Conservation (phyloP, 30 jellyfish, hydroid and myxozoan species). For the Hydractinia symbiolongicarpus region DNA sequence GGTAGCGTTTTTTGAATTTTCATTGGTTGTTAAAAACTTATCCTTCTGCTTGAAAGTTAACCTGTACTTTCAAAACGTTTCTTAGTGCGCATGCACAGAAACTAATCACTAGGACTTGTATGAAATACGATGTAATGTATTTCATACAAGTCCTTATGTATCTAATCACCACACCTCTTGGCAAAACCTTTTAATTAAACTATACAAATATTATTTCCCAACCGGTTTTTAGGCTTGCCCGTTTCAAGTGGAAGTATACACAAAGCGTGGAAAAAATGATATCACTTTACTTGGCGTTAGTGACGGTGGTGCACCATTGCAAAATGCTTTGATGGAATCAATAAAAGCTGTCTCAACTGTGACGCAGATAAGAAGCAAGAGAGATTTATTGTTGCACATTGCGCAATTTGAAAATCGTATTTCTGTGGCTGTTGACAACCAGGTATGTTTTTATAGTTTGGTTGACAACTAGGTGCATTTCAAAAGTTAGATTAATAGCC, state of each 20-base stretch:
- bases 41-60: too few relatives aligned
- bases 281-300: constrained; percentile 45
- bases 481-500: too few relatives aligned
- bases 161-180: too few relatives aligned
- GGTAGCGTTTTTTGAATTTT: too few relatives aligned
- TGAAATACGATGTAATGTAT: too few relatives aligned
- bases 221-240: constrained; percentile 77
- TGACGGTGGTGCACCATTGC: constrained; percentile 51
- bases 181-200: too few relatives aligned
- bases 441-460: constrained; percentile 33
- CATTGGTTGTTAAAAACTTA: too few relatives aligned
- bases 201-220: neutral
- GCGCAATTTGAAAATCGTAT: constrained; percentile 35
- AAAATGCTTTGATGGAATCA: constrained; percentile 38
- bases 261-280: constrained; percentile 54
- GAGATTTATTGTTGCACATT: constrained; percentile 44
- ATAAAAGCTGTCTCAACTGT: constrained; percentile 35
- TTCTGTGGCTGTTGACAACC: constrained; percentile 86
- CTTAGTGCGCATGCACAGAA: too few relatives aligned
- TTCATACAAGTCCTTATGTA: too few relatives aligned
- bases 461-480: too few relatives aligned
- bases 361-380: constrained; percentile 47
- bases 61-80: too few relatives aligned
- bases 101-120: too few relatives aligned
- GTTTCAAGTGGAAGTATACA: constrained; percentile 64